Base-by-base conservation (phyloP, 2,888 invertebrate genomes). In the Anagyrus pseudococci region DNA sequence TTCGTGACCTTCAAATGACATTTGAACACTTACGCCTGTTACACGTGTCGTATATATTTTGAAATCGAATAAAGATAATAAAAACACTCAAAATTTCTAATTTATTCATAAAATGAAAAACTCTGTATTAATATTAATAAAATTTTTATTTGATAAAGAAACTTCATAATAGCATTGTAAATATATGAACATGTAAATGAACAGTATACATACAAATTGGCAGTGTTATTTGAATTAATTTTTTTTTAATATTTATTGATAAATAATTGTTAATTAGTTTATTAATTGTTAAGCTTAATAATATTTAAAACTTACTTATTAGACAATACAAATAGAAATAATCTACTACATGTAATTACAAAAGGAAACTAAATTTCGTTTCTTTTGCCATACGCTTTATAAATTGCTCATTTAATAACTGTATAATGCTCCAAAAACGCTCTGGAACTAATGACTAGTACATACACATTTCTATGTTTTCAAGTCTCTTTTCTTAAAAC, bases 371-470 rank as follows among this genome's bases (percentile, higher is more conserved):
- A 37, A 13, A 37, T 4, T 37, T 13, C 10, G 8, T 13, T 58
- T 58, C 55, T 62, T 41, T 57, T 62, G 60, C 37, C 37, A 57
- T 56, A 33, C 20, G 40, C 53, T 48, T 44, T 43, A 52, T 48
- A 64, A 53, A 58, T 54, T 54, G 49, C 25, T 54, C 2, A 15
- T 37, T 37, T 37, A 57, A 57, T 54, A 62, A 62, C 44, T 41
- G 53, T 55, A 53, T 53, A 17, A 43, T 64, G 54, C 54, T 61
- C 54, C 54, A 29, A 54, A 62, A 62, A 62, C 46, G 62, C 65
- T 58, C 50, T 60, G 58, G 62, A 68, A 66, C 63, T 57, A 67
- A 67, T 68, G 68, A 68, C 68, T 68, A 68, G 68, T 65, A 63
- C 62, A 68, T 58, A 68, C 60, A 66, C 65, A 65, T 65, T 52